phyloP scores from a whole-genome alignment of 2,888 invertebrate genomes.

The Boloria selene region DNA sequence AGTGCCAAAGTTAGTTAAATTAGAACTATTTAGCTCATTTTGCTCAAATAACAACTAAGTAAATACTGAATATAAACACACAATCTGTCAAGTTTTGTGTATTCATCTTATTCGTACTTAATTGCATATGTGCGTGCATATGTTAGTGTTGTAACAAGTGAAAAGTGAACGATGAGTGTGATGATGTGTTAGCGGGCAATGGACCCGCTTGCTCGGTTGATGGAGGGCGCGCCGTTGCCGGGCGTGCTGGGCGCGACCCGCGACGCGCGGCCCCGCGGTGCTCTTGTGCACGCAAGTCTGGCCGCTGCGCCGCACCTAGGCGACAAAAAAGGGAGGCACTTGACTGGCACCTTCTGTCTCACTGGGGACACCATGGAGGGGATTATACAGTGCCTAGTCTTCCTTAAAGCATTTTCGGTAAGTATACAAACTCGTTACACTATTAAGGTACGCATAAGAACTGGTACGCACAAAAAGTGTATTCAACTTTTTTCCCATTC shows the following conservation, averaged over 20 bases:
- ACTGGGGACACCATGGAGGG: slow-evolving; percentile 97
- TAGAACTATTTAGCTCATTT: neutral
- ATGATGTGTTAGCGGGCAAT: slow-evolving; percentile 72
- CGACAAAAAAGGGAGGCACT: slow-evolving; percentile 89
- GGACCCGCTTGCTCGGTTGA: slow-evolving; percentile 92
- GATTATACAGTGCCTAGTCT: slow-evolving; percentile 95
- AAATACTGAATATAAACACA: slow-evolving; percentile 1
- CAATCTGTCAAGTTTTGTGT: slow-evolving; percentile 12
- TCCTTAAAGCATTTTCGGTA: slow-evolving; percentile 96
- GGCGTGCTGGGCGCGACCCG: slow-evolving; percentile 79
- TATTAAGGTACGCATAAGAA: too few species aligned
- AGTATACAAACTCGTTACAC: slow-evolving; percentile 58
- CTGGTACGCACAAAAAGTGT: too few species aligned
- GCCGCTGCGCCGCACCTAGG: slow-evolving; percentile 88
- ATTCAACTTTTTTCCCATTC: slow-evolving; percentile 40
- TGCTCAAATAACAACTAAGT: slow-evolving; percentile 11
- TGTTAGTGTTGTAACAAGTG: slow-evolving; percentile 21
- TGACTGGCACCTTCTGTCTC: slow-evolving; percentile 93
- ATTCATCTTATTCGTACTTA: neutral
- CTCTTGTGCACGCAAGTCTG: slow-evolving; percentile 89
- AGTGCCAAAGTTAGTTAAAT: neutral
- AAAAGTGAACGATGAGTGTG: slow-evolving; percentile 36
- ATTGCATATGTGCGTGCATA: neutral
- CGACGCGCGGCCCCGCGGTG: slow-evolving; percentile 85
- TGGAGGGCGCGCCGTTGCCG: slow-evolving; percentile 88